Evolutionary conservation across 2,113 vertebrate genomes (phyloP).

Genomic region (Periophthalmodon schlosseri): DNA sequence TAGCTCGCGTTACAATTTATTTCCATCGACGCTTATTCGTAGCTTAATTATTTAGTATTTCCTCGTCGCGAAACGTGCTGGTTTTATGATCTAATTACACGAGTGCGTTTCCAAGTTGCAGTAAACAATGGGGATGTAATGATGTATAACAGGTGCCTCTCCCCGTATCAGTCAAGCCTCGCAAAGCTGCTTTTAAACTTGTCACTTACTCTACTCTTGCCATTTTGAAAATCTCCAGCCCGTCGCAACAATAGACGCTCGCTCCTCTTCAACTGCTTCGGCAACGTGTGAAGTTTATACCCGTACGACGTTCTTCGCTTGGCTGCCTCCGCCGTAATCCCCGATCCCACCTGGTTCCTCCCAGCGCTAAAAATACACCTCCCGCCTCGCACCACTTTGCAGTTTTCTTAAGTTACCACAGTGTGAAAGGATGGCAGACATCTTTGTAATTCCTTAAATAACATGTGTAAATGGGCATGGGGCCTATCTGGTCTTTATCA

Average conservation of each 20-base stretch:
- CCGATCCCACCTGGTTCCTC: conserved; percentile 59
- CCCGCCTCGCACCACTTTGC: conserved; percentile 61
- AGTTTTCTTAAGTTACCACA: conserved; percentile 58
- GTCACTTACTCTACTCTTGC: neutral
- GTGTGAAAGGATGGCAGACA: conserved; percentile 65
- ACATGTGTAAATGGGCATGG: conserved; percentile 74
- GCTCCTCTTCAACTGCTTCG: conserved; percentile 13
- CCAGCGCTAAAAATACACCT: conserved; percentile 66
- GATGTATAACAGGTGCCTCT: conserved; percentile 51
- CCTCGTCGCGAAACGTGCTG: conserved; percentile 46
- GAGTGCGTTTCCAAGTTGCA: conserved; percentile 57
- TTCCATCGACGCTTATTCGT: conserved; percentile 51
- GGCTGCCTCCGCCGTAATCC: conserved; percentile 42
- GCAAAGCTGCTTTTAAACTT: conserved; percentile 32
- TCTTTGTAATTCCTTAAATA: conserved; percentile 79
- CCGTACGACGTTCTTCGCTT: conserved; percentile 21
- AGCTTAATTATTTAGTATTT: conserved; percentile 58
- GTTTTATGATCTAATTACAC: conserved; percentile 65
- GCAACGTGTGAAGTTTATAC: conserved; percentile 42
- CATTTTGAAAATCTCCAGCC: conserved; percentile 24
- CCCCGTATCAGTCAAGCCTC: conserved; percentile 60
- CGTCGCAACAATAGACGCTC: conserved; percentile 7
- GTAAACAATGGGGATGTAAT: conserved; percentile 56
- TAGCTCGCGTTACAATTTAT: conserved; percentile 49
- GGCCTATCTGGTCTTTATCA: conserved; percentile 75